These are phyloP conservation scores for Spheniscus humboldti DNA, from an alignment of 2,797 vertebrate genomes.

Conservation along the genomic window DNA sequence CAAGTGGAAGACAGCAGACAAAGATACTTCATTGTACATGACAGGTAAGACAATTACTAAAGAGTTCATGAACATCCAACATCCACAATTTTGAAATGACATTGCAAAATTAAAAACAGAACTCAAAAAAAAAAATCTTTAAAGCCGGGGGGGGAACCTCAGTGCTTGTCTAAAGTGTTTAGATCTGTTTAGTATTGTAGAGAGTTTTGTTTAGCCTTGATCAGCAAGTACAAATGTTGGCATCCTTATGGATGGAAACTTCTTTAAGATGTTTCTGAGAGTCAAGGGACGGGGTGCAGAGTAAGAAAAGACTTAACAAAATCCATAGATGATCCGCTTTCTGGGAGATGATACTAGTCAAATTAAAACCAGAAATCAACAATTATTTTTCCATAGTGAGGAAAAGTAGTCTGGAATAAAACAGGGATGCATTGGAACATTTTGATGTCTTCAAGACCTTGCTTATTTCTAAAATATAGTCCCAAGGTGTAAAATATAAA, in stretches of 20 bases:
- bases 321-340: background rate
- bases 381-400: background rate
- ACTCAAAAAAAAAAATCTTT: background rate
- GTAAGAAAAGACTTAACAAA: background rate
- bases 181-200: background rate
- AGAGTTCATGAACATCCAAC: fast-evolving
- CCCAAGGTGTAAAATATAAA: background rate
- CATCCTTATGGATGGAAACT: background rate
- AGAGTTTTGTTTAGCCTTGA: background rate
- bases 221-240: background rate
- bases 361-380: background rate
- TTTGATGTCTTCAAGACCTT: background rate
- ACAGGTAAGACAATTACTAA: background rate
- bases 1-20: background rate
- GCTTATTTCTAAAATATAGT: background rate
- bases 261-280: background rate
- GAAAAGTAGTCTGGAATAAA: background rate
- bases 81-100: background rate
- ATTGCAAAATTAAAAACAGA: background rate
- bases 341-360: background rate
- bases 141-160: fast-evolving
- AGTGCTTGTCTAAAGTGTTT: background rate
- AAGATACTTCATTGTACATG: background rate
- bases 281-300: fast-evolving
- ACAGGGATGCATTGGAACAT: background rate